These are phyloP conservation scores for Thysanoteuthis rhombus DNA, from an alignment of 2,888 invertebrate genomes.

Conservation along the genomic window DNA sequence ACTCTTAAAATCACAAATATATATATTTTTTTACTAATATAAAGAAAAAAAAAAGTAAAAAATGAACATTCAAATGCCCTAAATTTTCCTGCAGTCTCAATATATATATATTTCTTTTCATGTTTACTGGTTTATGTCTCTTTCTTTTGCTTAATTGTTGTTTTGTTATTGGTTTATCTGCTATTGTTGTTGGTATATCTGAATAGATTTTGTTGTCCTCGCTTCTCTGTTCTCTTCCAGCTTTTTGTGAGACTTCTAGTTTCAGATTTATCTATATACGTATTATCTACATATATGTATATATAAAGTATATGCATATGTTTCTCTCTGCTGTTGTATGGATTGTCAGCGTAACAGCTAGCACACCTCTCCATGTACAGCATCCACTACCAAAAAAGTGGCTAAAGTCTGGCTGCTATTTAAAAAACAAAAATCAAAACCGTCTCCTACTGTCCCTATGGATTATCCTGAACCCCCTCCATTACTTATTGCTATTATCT, in stretches of 20 bases:
- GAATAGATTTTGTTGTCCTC: conserved; percentile 23
- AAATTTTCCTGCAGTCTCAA: background rate
- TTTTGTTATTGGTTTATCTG: background rate
- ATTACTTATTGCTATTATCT: background rate
- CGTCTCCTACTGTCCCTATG: conserved; percentile 31
- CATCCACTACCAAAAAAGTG: conserved; percentile 38
- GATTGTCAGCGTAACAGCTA: conserved; percentile 44
- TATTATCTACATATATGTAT: background rate
- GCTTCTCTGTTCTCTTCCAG: conserved; percentile 32
- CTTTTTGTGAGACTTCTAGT: conserved; percentile 29
- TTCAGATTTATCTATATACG: conserved; percentile 26
- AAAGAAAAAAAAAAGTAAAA: background rate
- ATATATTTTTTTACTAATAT: background rate
- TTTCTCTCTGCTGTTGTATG: conserved; percentile 33
- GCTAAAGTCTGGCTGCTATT: conserved; percentile 25
- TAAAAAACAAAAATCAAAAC: background rate
- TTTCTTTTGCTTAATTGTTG: background rate
- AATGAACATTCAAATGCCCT: background rate
- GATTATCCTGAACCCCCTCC: background rate
- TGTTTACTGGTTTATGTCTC: background rate
- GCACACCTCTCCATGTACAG: conserved; percentile 41
- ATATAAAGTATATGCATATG: conserved; percentile 15
- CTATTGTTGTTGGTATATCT: too few species aligned
- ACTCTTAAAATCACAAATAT: background rate
- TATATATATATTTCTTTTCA: background rate